A percentile compares a stretch with the other conserved stretches of the same genome.
Conservation (phyloP, 2,113 vertebrate genomes). For the Microcebus tavaratra region DNA sequence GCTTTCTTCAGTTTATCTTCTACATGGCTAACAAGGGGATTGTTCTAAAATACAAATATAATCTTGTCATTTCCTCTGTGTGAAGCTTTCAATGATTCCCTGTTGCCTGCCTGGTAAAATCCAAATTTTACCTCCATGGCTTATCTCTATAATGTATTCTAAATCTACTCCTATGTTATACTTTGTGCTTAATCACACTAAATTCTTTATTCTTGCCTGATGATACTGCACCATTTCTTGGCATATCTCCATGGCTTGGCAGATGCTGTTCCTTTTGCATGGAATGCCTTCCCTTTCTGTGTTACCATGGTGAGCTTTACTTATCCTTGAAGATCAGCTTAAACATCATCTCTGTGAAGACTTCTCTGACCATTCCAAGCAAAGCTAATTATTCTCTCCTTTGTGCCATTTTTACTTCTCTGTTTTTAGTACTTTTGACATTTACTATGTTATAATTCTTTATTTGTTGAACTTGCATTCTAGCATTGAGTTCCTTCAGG, state of each 20-base stretch:
- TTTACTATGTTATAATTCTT: background rate
- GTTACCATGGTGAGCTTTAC: background rate
- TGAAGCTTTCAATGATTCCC: background rate
- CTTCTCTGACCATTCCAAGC: background rate
- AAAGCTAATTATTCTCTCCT: background rate
- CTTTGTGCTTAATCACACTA: background rate
- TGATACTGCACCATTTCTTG: background rate
- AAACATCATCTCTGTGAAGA: background rate
- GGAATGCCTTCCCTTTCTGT: background rate
- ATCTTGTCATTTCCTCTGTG: background rate
- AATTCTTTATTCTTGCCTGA: background rate
- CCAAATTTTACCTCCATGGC: background rate
- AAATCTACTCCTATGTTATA: background rate
- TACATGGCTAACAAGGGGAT: background rate
- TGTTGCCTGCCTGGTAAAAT: background rate
- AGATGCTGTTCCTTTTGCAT: background rate
- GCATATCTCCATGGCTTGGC: background rate
- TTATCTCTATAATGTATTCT: background rate
- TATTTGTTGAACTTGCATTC: background rate
- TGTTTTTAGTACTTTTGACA: background rate
- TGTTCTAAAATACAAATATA: constrained; percentile 13
- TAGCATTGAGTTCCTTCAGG: background rate
- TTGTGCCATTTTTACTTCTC: background rate
- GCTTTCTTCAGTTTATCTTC: constrained; percentile 34
- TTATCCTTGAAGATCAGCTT: background rate